These are phyloP conservation scores for Podotricha telesiphe DNA, from an alignment of 2,888 invertebrate species.

Conservation along the genomic window DNA sequence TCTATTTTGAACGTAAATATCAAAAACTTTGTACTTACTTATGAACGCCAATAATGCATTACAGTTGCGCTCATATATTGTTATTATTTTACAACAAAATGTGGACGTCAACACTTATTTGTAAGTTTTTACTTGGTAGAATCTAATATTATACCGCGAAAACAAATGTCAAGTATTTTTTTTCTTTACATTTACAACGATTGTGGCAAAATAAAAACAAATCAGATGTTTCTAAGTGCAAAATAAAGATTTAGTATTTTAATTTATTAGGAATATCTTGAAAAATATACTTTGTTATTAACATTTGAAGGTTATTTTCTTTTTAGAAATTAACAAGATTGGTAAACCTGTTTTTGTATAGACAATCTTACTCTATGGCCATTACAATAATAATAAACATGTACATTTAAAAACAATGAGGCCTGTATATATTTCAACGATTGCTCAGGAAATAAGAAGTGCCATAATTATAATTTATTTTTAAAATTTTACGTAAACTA, in stretches of 20 bases:
- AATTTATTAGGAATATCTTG: not conserved
- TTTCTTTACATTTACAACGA: not conserved
- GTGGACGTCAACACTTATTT: slow-evolving; percentile 51
- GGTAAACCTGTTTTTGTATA: slow-evolving; percentile 29
- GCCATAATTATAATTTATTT: too few relatives aligned
- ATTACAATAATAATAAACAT: not conserved
- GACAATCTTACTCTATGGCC: slow-evolving; percentile 18
- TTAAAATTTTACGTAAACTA: too few relatives aligned
- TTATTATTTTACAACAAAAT: slow-evolving; percentile 40
- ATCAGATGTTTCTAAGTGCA: not conserved
- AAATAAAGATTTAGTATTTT: not conserved
- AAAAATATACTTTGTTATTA: slow-evolving; percentile 13
- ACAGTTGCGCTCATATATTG: slow-evolving; percentile 28
- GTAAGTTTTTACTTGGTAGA: slow-evolving; percentile 42
- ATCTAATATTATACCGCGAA: slow-evolving; percentile 51
- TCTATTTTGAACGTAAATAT: slow-evolving; percentile 31
- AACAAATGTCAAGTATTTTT: slow-evolving; percentile 48
- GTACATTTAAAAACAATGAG: not conserved
- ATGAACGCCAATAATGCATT: slow-evolving; percentile 16
- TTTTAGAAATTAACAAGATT: slow-evolving; percentile 23
- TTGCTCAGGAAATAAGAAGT: too few relatives aligned
- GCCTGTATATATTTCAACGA: too few relatives aligned
- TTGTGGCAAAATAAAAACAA: not conserved
- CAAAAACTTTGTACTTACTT: slow-evolving; percentile 36
- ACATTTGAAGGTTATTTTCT: slow-evolving; percentile 39